A percentile compares a stretch with the other conserved stretches of the same genome.
Evolutionary conservation across 2,113 vertebrate species (phyloP).

Genomic region (Thryonomys swinderianus): DNA sequence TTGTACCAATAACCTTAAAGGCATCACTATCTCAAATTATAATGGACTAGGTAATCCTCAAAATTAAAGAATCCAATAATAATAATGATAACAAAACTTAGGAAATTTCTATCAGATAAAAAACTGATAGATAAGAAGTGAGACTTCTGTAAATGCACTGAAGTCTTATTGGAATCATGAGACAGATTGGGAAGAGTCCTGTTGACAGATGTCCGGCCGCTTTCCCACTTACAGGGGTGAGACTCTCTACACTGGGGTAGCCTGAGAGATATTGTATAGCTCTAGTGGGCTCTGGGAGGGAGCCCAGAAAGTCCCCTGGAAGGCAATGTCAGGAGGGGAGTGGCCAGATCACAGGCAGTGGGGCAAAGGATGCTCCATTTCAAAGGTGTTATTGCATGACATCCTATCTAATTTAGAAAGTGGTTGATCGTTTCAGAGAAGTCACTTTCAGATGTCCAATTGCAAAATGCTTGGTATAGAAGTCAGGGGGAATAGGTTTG

Average conservation of each 20-base stretch:
- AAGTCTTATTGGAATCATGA: background rate
- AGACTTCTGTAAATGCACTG: background rate
- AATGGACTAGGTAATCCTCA: background rate
- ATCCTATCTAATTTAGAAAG: background rate
- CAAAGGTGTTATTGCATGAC: background rate
- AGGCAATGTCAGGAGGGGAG: background rate
- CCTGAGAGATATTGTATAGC: no score
- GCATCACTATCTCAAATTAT: background rate
- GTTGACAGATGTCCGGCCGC: background rate
- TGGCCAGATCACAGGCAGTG: background rate
- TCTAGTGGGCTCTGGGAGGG: background rate
- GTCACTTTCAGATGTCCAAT: background rate
- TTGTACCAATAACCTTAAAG: constrained; percentile 8
- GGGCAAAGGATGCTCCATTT: background rate
- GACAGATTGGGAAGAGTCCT: background rate
- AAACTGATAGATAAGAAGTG: background rate
- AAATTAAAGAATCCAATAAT: constrained; percentile 37
- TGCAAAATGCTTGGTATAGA: background rate
- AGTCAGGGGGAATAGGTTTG: constrained; percentile 36
- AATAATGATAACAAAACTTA: background rate
- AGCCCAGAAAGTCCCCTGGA: background rate
- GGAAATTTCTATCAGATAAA: background rate
- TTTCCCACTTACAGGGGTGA: background rate
- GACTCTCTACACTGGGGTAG: background rate
- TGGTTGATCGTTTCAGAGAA: background rate